Conservation (phyloP, 2,888 invertebrate genomes). For the Leucoma salicis region DNA sequence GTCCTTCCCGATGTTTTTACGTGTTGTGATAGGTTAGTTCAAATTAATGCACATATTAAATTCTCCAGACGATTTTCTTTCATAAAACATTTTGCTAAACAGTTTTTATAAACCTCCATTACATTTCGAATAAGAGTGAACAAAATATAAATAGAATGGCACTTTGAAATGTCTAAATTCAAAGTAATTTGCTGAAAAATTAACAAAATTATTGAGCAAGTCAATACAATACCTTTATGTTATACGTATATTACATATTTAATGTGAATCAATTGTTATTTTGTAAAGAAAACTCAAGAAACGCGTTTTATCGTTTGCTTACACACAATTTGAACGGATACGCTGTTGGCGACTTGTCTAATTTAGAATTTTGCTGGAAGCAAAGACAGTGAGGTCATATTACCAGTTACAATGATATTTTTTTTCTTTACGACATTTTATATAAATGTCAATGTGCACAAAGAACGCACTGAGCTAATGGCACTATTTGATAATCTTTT, state of each 20-base stretch:
- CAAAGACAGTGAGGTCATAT: not conserved
- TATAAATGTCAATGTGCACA: too few relatives aligned
- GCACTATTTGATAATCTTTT: too few relatives aligned
- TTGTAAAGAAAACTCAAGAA: not conserved
- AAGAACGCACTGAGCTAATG: too few relatives aligned
- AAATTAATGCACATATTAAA: constrained; percentile 21
- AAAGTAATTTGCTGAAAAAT: not conserved
- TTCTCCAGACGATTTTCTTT: constrained; percentile 15
- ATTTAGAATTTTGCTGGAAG: not conserved
- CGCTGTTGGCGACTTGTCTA: not conserved
- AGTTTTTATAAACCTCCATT: not conserved
- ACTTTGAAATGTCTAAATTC: not conserved
- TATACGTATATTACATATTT: not conserved
- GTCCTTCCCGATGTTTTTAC: constrained; percentile 3
- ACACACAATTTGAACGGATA: not conserved
- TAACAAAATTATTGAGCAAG: not conserved
- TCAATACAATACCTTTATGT: not conserved
- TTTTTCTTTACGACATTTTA: not conserved
- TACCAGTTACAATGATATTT: not conserved
- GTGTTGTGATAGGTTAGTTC: constrained; percentile 28
- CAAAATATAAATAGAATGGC: too few relatives aligned
- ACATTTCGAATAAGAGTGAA: too few relatives aligned
- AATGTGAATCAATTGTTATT: not conserved
- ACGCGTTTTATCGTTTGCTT: not conserved
- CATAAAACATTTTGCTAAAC: constrained; percentile 16